These are phyloP conservation scores for Gambusia holbrooki DNA, from an alignment of 2,113 vertebrate species.

Conservation along the genomic window DNA sequence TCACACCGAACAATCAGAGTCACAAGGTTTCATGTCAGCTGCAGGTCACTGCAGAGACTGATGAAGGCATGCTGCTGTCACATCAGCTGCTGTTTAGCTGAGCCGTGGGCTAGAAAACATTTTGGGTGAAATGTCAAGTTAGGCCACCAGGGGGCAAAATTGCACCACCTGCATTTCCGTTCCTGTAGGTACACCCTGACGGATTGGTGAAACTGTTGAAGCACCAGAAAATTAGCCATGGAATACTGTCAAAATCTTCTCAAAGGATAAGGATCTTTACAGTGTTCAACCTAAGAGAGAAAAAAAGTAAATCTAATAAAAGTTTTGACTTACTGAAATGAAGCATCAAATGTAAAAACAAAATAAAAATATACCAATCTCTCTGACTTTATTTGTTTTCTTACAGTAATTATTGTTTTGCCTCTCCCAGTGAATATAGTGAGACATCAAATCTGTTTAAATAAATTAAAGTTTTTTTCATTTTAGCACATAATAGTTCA, in stretches of 20 bases:
- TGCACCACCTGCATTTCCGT: slow-evolving; percentile 5
- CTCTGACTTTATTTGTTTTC: neutral
- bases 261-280: neutral
- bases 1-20: slow-evolving; percentile 14
- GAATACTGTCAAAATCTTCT: neutral
- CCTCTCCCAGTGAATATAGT: neutral
- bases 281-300: neutral
- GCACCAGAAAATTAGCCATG: neutral
- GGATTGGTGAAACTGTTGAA: neutral
- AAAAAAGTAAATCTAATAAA: neutral
- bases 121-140: slow-evolving; percentile 27
- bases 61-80: slow-evolving; percentile 7
- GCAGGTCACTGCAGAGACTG: neutral
- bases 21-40: slow-evolving; percentile 22
- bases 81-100: neutral
- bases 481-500: neutral
- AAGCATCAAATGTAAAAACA: neutral
- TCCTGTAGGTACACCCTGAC: neutral
- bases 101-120: neutral
- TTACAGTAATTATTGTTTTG: neutral
- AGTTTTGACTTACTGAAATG: neutral
- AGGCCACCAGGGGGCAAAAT: slow-evolving; percentile 70
- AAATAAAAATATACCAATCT: neutral
- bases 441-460: neutral
- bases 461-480: neutral